These are phyloP conservation scores for Drosophila nebulosa DNA, from an alignment of 1,140 invertebrate genomes.

Conservation along the genomic window DNA sequence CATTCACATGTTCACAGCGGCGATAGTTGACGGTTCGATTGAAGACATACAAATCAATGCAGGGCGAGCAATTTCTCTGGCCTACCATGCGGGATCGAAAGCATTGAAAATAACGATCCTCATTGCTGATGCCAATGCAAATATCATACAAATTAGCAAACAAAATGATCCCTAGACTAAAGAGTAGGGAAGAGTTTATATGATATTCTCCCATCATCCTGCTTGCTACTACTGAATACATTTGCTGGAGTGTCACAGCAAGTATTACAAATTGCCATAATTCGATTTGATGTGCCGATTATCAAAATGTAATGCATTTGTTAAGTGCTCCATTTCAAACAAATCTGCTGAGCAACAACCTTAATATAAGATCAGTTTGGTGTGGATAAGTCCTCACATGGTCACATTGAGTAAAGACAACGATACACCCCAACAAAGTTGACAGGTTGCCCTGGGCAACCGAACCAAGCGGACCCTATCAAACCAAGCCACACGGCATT, in stretches of 20 bases:
- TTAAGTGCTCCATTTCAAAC: no score
- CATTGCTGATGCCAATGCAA: background rate
- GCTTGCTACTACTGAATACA: background rate
- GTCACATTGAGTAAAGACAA: no score
- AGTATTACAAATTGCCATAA: no score
- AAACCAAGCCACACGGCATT: background rate
- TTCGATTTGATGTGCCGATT: no score
- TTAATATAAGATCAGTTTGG: no score
- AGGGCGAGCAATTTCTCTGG: constrained; percentile 17
- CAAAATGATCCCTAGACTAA: background rate
- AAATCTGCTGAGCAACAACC: no score
- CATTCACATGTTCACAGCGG: constrained; percentile 21
- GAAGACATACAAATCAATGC: constrained; percentile 17
- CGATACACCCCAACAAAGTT: background rate
- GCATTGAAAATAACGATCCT: background rate
- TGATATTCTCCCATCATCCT: background rate
- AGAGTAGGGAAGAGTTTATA: background rate
- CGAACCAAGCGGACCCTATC: background rate
- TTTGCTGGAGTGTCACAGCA: no score
- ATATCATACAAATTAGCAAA: background rate
- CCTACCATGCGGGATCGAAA: background rate
- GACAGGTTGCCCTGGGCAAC: background rate
- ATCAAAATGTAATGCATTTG: no score
- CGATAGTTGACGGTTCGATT: background rate
- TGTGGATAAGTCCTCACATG: no score